Base-by-base conservation (phyloP, 2,113 vertebrate genomes). In the Pleuronectes platessa region DNA sequence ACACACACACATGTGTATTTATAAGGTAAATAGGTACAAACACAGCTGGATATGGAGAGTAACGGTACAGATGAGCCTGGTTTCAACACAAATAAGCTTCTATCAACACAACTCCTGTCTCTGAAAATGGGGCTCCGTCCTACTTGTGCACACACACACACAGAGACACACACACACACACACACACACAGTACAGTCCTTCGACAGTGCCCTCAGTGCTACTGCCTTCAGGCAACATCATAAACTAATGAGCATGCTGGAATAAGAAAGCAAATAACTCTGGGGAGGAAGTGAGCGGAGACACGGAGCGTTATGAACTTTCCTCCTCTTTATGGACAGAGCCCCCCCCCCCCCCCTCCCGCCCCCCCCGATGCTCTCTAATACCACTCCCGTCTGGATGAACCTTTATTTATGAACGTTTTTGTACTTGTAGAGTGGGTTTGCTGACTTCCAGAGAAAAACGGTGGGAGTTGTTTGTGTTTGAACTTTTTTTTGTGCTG, bases 401-500 rank as follows among this genome's bases (percentile, higher is more conserved):
- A 89, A 92, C 86, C 91, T 85, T 26, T 95, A 94, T 95, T 95
- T 94, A 95, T 95, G 83, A 87, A 92, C 81, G 31, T 90, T 88
- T 56, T 89, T 87, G 72, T 89, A 90, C 83, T 83, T 83, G 71
- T 63, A 42, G 87, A 91, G 90, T 91, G 90, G 87, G 87, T 92
- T 23, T 89, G 79, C 78, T 81, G 85, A 86, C 81, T 87, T 89
- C 78, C 56, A 26, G 71, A 82, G 67, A 77, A 2, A 2, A 24
- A 40, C 65, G 53, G 83, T 64, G 77, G 83, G 81, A 85, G 76
- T 7, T 31, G 31, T 31, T 31, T 31, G 31, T 68, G 78, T 85
- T 69, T 78, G 18, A 84, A 90, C 76, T 64, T 76, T 71, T 64
- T 54, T 27, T 27, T 27, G 75, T 86, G 78, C 84, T 82, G 90